Base-by-base conservation (phyloP, 2,888 invertebrate genomes). In the Tigriopus californicus region DNA sequence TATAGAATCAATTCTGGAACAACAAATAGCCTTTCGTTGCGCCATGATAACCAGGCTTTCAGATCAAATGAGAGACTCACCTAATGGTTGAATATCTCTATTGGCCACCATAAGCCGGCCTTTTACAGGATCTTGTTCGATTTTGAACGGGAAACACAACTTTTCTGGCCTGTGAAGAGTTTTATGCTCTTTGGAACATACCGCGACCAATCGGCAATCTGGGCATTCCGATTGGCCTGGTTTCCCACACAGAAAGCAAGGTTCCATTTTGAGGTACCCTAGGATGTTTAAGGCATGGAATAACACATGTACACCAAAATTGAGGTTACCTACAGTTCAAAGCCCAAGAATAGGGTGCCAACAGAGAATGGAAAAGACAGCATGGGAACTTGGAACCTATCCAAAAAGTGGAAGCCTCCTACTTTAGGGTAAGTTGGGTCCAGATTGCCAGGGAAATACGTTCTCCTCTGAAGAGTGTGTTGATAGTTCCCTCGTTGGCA, bases 1-100 rank as follows among this genome's bases (percentile, higher is more conserved):
- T 56, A 56, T n/a, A 56, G 5, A 18, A 56, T 56, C 13, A 56
- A 25, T 46, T 56, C 56, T 56, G 25, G n/a, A 49, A 49, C 8
- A 15, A 12, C 10, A 20, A 12, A 47, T 10, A n/a, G n/a, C n/a
- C n/a, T 41, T 41, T 41, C 13, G 11, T 41, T 41, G 41, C 41
- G 11, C 13, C 13, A 41, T 12, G 13, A 13, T 41, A 41, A 11
- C 13, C 41, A 41, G 11, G 13, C 11, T 41, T 11, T 41, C 41
- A 41, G 41, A n/a, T n/a, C n/a, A n/a, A n/a, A n/a, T n/a, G n/a
- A n/a, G n/a, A n/a, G n/a, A 41, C 41, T 5, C 46, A 12, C 56
- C 56, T 42, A 33, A 46, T 24, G 56, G 25, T 46, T 56, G 20
- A 46, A 56, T 56, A 12, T 56, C 46, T 33, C 46, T 13, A 42